Conservation (phyloP, 2,113 vertebrate genomes). For the Saguinus imperator region DNA sequence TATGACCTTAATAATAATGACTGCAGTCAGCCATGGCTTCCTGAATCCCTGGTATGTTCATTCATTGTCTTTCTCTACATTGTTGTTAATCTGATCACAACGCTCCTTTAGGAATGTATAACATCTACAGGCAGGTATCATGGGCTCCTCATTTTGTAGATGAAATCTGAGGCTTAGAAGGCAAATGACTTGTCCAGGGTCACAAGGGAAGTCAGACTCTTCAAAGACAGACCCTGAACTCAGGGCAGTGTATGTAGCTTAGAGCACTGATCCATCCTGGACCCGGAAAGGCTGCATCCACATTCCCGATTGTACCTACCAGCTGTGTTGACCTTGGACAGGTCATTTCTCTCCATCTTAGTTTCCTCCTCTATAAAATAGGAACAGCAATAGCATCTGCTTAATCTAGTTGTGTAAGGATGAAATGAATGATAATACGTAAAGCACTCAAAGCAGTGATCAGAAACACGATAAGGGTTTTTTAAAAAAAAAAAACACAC, state of each 20-base stretch:
- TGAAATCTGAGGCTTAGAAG: neutral
- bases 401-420: neutral
- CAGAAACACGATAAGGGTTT: neutral
- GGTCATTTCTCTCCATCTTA: neutral
- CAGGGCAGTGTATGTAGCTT: neutral
- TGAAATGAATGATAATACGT: neutral
- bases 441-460: neutral
- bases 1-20: constrained; percentile 19
- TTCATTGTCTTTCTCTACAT: neutral
- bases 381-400: neutral
- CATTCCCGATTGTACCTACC: neutral
- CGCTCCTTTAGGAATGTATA: neutral
- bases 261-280: neutral
- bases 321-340: neutral
- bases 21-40: neutral
- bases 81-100: neutral
- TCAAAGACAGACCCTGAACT: neutral
- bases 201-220: neutral
- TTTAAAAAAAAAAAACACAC: neutral
- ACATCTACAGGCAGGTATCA: neutral
- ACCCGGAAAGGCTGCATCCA: neutral
- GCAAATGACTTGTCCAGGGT: neutral
- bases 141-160: neutral
- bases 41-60: neutral
- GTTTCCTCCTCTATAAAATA: neutral